Base-by-base conservation (phyloP, 2,888 invertebrate species). In the Aspidiotus destructor region DNA sequence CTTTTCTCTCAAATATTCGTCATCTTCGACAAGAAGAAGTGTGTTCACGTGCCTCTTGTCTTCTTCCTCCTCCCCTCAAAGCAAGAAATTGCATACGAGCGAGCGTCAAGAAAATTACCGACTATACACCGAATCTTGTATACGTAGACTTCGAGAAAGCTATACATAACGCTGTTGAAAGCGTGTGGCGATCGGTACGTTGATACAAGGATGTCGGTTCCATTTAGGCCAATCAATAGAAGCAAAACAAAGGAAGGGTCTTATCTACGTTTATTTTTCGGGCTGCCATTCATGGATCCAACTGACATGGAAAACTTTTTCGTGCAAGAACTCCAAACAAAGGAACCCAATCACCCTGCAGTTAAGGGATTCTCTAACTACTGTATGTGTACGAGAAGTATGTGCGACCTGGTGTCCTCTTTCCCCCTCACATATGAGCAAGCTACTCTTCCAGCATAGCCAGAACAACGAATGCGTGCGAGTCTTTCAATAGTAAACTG, bases 241-340 rank as follows among this genome's bases (percentile, higher is more conserved):
- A 13, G 9, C 9, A 44, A 44, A 13, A 44, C 13, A 13, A 10
- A 16, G 11, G 58, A 58, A 58, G 58, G 58, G 8, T 58, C 58
- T 16, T 58, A 58, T 28, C 58, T 58, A 16, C 58, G 58, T 58
- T 17, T 40, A 16, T 58, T 58, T 58, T 58, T 58, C 11, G 58
- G 58, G 8, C 17, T 58, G 7, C 8, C 58, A 28, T 58, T 16
- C 11, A 13, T 58, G 11, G 15, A 6, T 7, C 58, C 58, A 8
- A 17, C 8, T 6, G 8, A 17, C 8, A 13, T 58, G 7, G 58
- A 17, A 28, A 40, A 58, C 11, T 58, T 58, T 13, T 58, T 58
- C 17, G 16, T 58, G 9, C 8, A 55, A 10, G 55, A 55, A 10
- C 15, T 55, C 8, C 11, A 8, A 8, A 10, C 11, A 15, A 55